Percentiles rank a stretch among this genome's conserved stretches.
Evolutionary conservation across 2,888 invertebrate species (phyloP).

Genomic region (Macroteleia sp.): DNA sequence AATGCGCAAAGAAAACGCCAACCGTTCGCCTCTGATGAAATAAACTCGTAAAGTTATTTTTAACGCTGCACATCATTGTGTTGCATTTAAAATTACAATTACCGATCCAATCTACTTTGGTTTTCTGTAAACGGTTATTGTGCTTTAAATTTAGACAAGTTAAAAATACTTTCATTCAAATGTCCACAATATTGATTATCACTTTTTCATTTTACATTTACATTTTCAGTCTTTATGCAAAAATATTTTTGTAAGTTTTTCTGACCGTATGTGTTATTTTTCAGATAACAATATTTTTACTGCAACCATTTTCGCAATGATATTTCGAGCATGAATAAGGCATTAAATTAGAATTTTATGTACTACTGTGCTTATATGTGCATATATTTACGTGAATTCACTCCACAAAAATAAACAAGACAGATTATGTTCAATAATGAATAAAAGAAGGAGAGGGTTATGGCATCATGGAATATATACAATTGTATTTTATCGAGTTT

Average conservation of each 20-base stretch:
- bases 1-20: neutral
- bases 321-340: neutral
- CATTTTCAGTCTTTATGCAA: too few species aligned
- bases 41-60: too few species aligned
- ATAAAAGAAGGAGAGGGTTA: slow-evolving; percentile 10
- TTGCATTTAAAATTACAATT: too few species aligned
- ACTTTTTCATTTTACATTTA: too few species aligned
- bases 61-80: too few species aligned
- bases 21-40: too few species aligned
- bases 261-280: neutral
- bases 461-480: slow-evolving; percentile 36
- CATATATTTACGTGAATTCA: slow-evolving; percentile 3
- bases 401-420: slow-evolving; percentile 25
- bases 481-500: slow-evolving; percentile 39
- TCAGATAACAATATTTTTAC: neutral
- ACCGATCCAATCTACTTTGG: too few species aligned
- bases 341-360: slow-evolving; percentile 21
- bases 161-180: too few species aligned
- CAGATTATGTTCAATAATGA: slow-evolving; percentile 27
- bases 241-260: too few species aligned
- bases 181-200: too few species aligned
- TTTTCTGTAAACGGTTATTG: too few species aligned
- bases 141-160: too few species aligned
- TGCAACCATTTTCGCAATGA: neutral
- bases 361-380: neutral